Evolutionary conservation across 1,140 invertebrate genomes (phyloP), one percentile per base, ranked within the genome.

Genomic region (Ectropis grisescens): DNA sequence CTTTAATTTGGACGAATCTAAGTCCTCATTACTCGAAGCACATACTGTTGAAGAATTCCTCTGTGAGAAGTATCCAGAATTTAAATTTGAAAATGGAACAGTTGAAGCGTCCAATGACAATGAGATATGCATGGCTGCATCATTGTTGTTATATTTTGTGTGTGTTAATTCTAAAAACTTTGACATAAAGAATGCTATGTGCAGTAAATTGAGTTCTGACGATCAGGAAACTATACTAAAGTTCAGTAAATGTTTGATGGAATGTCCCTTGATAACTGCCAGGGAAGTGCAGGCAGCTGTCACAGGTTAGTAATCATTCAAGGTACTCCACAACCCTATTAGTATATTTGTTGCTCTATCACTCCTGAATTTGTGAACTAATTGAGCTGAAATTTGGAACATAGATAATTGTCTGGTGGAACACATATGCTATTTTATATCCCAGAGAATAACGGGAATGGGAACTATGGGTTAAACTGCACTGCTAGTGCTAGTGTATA

Each of bases 151-250:
- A 3, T 72, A 58, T 37, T 78, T 78, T 59, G 67, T 81, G 12
- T 81, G 76, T 47, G 65, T 81, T 1, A 76, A 70, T 29, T 78
- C 72, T 9, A 81, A 81, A 38, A 52, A 81, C 56, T 47, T 72
- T 2, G 49, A 76, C 32, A 65, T 81, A 16, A 81, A 78, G 33
- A 71, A 46, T 41, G 72, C 61, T 6, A 81, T 81, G 72, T 81
- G 76, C 38, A 74, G 51, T 29, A 64, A 67, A 32, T 50, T 81
- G 6, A 61, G 60, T 46, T 27, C 33, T 12, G 53, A 55, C 1
- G 72, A 81, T 37, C 76, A 81, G 46, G 64, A 81, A 37, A 57
- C 47, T 19, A 78, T 81, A 33, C 23, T 78, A 35, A 75, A 72
- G 29, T 81, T 69, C 28, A 81, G 55, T 41, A 81, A 75, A 56